Base-by-base conservation (phyloP, 2,797 vertebrate species). In the Pelodytes ibericus region DNA sequence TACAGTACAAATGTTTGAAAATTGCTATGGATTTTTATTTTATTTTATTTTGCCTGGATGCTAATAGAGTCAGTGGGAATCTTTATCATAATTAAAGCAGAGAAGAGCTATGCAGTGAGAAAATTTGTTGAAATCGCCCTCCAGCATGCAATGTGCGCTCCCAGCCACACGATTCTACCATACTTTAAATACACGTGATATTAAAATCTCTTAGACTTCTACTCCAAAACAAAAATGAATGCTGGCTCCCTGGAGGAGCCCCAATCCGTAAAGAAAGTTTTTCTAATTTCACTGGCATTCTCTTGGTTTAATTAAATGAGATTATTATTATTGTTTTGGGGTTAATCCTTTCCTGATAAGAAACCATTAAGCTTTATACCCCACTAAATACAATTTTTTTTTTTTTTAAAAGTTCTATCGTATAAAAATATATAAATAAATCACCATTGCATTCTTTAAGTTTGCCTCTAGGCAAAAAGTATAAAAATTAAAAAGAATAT, bases 321-420 rank as follows among this genome's bases (percentile, higher is more conserved):
- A 9, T 11, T 67, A 9, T 26, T 39, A 2, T 41, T 22, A 7
- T 53, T 30, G 33, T 31, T 7, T 61, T 20, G 27, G 2, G 72
- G 63, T 39, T 4, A n/a, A 57, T 73, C 67, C 76, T 71, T 57
- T 51, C 33, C 51, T 57, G 22, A 44, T 79, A 84, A 87, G 84
- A 83, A 49, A 71, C 79, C 76, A 83, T 92, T 87, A 90, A 87
- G 86, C 86, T 89, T 81, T 83, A 85, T 87, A 36, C n/a, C n/a
- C n/a, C n/a, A n/a, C n/a, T n/a, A n/a, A n/a, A n/a, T n/a, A n/a
- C n/a, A n/a, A n/a, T 44, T 44, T 44, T 16, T 44, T 44, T 44
- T 44, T 44, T 6, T 44, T 44, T 44, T 6, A 44, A 36, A 5
- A 5, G 5, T 36, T 36, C 33, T 36, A 13, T n/a, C n/a, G n/a